Evolutionary conservation across 2,797 vertebrate genomes (phyloP), one percentile per base, ranked within the genome.

Genomic region (Squalus acanthias): DNA sequence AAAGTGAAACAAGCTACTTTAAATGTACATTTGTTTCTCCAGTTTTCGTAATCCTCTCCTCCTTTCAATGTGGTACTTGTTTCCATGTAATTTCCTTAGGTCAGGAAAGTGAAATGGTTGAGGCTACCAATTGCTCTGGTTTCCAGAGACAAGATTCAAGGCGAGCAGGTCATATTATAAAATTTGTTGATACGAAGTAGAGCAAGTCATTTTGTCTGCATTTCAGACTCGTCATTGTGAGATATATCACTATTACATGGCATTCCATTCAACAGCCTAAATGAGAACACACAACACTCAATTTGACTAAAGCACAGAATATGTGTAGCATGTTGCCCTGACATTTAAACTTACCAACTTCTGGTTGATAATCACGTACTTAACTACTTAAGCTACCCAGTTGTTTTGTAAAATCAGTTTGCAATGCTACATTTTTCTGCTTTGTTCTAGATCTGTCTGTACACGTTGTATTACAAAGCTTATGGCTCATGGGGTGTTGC

Each of bases 131-230:
- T 93, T 69, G 8, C 57, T 91, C n/a, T 69, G 65, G n/a, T 93
- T 65, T 93, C 63, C 65, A 39, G 91, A 74, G 69, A 10, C 13
- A 17, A 29, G 69, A 29, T 95, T 70, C 29, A 33, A 15, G 13
- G 87, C 26, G 69, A 72, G 39, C 69, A 74, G 69, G 26, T 72
- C 39, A 57, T 26, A 95, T 9, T n/a, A 53, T 46, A 95, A 29
- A 74, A 29, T 95, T 33, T 95, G 69, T 12, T 57, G 13, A 50
- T 95, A 63, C 12, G 88, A 91, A 91, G 50, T 60, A 63, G 57
- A 63, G 46, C 94, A 72, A 74, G 69, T 95, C 94, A 95, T 53
- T 70, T 57, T 70, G 10, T 10, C 69, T 69, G 93, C 93, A 95
- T 95, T 72, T 95, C 46, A 72, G 67, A 72, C n/a, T 72, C 8